phyloP scores from a whole-genome alignment of 2,888 invertebrate genomes.

The Rotaria sp. region DNA sequence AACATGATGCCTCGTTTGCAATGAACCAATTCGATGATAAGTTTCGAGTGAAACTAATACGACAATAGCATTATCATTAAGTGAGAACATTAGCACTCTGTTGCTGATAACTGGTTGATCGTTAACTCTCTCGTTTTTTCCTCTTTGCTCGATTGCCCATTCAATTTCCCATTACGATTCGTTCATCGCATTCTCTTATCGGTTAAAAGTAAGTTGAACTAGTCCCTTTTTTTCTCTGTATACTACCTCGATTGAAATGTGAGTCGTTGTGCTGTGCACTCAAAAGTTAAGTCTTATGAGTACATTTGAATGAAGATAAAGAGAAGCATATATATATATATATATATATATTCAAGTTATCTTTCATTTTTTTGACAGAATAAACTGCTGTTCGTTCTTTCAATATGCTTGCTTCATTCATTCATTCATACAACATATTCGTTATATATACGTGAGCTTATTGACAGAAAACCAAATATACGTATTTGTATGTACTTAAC shows the following conservation, averaged over 20 bases:
- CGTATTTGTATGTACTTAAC: neutral
- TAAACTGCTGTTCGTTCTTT: neutral
- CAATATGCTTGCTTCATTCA: neutral
- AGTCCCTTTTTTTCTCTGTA: neutral
- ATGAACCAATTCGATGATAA: constrained; percentile 15
- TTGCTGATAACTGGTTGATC: constrained; percentile 4
- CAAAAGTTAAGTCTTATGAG: neutral
- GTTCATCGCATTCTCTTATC: constrained; percentile 6
- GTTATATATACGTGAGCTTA: neutral
- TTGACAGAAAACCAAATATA: neutral
- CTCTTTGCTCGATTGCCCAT: constrained; percentile 15
- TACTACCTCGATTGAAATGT: neutral
- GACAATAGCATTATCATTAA: neutral
- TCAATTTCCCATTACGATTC: constrained; percentile 6
- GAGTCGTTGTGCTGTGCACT: neutral
- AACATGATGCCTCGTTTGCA: neutral
- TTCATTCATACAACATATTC: neutral
- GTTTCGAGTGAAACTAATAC: constrained; percentile 17
- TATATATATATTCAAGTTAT: neutral
- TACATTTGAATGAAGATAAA: neutral
- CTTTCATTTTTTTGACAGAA: neutral
- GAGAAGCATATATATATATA: neutral
- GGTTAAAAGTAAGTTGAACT: neutral
- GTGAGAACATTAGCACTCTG: neutral
- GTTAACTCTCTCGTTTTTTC: neutral